A percentile compares a stretch with the other conserved stretches of the same genome.
Conservation (phyloP, 2,888 invertebrate genomes). For the Dysmachus trigonus region DNA sequence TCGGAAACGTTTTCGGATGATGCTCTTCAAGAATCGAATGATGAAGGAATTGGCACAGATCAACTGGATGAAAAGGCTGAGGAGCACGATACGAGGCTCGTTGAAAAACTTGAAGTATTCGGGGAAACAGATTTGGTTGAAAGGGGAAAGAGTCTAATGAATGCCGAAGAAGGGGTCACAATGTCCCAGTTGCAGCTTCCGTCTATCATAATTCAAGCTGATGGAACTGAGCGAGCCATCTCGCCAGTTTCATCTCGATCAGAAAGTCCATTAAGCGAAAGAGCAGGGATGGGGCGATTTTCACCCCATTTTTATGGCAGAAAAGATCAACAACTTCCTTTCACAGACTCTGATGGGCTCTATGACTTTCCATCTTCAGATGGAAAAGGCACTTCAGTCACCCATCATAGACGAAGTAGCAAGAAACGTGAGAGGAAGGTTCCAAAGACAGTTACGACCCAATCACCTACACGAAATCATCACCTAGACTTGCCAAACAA, state of each 20-base stretch:
- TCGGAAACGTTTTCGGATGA: conserved; percentile 80
- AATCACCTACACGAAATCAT: conserved; percentile 56
- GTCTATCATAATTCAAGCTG: conserved; percentile 69
- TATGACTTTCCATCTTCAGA: conserved; percentile 84
- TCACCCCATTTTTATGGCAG: conserved; percentile 78
- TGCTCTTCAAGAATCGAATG: conserved; percentile 75
- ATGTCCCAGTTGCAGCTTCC: conserved; percentile 69
- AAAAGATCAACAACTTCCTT: conserved; percentile 70
- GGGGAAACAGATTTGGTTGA: conserved; percentile 64
- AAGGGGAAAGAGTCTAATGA: conserved; percentile 66
- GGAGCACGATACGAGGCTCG: conserved; percentile 73
- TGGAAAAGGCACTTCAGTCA: conserved; percentile 67
- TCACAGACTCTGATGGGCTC: conserved; percentile 81
- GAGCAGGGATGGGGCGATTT: conserved; percentile 73
- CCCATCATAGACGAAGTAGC: conserved; percentile 70
- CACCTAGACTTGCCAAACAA: conserved; percentile 71
- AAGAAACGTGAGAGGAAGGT: conserved; percentile 72
- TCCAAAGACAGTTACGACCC: conserved; percentile 62
- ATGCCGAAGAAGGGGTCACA: conserved; percentile 64
- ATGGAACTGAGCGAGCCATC: conserved; percentile 68
- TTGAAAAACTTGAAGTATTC: conserved; percentile 70
- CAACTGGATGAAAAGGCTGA: conserved; percentile 75
- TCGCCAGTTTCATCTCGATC: conserved; percentile 82
- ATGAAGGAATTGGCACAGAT: conserved; percentile 82
- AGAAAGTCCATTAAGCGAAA: conserved; percentile 81